Percentiles rank a stretch among this genome's conserved stretches.
Conservation (phyloP, 2,113 vertebrate genomes). For the Gyps fulvus region DNA sequence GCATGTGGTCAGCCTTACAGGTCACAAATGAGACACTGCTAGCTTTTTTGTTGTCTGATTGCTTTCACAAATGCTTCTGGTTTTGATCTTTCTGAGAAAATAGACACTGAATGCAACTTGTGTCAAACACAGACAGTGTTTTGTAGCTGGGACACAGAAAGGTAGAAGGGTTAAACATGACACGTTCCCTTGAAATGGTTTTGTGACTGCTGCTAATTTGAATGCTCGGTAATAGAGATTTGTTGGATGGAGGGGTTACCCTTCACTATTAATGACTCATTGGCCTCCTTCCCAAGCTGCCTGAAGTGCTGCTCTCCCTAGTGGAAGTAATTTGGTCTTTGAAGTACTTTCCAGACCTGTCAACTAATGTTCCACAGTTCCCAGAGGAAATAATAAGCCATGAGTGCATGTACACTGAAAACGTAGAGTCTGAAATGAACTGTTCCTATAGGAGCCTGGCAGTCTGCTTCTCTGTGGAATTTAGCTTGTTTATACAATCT, state of each 20-base stretch:
- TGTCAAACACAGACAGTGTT: not conserved
- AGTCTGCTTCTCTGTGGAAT: conserved; percentile 68
- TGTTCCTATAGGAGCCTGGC: conserved; percentile 66
- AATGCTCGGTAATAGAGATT: conserved; percentile 35
- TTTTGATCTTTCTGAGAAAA: conserved; percentile 7
- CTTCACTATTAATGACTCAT: conserved; percentile 60
- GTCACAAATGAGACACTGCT: not conserved
- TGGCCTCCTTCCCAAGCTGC: conserved; percentile 66
- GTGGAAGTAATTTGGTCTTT: conserved; percentile 70
- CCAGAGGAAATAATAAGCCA: conserved; percentile 68
- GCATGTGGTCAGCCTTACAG: not conserved
- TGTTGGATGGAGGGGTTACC: conserved; percentile 50
- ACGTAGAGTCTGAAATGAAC: conserved; percentile 30
- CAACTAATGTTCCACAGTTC: conserved; percentile 64
- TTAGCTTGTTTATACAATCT: conserved; percentile 73
- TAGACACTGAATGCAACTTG: not conserved
- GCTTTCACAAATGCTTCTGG: conserved; percentile 20
- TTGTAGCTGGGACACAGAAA: not conserved
- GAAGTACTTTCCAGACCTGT: conserved; percentile 72
- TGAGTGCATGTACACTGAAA: conserved; percentile 55
- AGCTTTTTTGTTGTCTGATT: not conserved
- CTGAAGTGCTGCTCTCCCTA: conserved; percentile 59
- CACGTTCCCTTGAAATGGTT: not conserved
- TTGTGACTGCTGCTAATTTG: conserved; percentile 40
- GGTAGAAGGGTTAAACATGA: conserved; percentile 7